Percentiles rank a stretch among this genome's conserved stretches.
phyloP scores from a whole-genome alignment of 2,888 invertebrate species.

The Drosophila ezoana region DNA sequence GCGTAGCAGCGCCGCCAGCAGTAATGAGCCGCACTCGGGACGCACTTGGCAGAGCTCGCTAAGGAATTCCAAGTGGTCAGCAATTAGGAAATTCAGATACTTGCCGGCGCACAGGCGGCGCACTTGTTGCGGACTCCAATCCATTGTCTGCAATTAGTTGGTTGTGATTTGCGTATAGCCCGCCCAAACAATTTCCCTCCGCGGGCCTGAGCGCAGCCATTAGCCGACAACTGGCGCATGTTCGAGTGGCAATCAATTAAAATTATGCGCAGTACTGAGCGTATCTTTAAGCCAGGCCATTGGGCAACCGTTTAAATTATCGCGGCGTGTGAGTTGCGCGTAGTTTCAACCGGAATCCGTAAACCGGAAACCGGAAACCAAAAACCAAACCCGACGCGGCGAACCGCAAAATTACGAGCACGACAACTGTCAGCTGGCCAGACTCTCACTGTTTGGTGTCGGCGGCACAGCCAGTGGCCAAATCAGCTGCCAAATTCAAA shows the following conservation, averaged over 20 bases:
- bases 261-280: conserved; percentile 55
- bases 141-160: conserved; percentile 72
- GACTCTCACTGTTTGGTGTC: conserved; percentile 39
- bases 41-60: conserved; percentile 82
- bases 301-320: conserved; percentile 47
- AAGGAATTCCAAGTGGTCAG: conserved; percentile 83
- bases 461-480: conserved; percentile 24
- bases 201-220: conserved; percentile 31
- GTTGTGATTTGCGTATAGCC: conserved; percentile 39
- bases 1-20: conserved; percentile 77
- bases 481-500: conserved; percentile 69
- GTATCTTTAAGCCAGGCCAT: conserved; percentile 39
- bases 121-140: conserved; percentile 83
- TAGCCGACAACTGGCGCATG: conserved; percentile 65
- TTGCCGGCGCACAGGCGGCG: conserved; percentile 77
- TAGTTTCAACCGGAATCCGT: conserved; percentile 7
- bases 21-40: conserved; percentile 81
- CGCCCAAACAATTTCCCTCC: too few relatives aligned
- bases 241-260: conserved; percentile 74
- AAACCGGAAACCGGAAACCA: conserved; percentile 26
- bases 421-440: conserved; percentile 68
- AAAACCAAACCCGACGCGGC: conserved; percentile 61
- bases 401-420: conserved; percentile 75
- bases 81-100: conserved; percentile 83
- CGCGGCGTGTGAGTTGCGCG: conserved; percentile 1